Percentiles rank a stretch among this genome's conserved stretches.
Conservation (phyloP, 2,797 vertebrate species). For the Lutjanus argentimaculatus region DNA sequence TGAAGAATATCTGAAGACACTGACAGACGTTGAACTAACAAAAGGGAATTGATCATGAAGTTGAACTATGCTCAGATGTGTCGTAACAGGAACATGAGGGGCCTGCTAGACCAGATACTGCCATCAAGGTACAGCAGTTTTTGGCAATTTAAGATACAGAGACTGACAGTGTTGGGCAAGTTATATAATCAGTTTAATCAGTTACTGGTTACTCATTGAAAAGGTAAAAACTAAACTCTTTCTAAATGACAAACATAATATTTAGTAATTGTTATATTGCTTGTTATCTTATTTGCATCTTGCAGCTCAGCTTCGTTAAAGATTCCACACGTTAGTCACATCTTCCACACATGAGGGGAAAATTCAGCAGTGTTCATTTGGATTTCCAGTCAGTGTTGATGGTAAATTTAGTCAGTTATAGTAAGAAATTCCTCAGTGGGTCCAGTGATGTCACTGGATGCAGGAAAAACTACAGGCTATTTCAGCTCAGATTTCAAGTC, state of each 20-base stretch:
- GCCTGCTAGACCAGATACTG: background rate
- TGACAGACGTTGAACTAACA: background rate
- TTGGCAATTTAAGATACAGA: background rate
- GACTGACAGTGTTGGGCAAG: background rate
- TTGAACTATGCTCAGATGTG: background rate
- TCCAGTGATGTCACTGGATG: too few relatives aligned
- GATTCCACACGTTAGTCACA: background rate
- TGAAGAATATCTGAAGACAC: background rate
- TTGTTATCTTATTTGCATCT: background rate
- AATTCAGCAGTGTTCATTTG: too few relatives aligned
- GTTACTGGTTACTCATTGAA: background rate
- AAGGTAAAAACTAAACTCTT: background rate
- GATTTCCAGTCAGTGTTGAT: too few relatives aligned
- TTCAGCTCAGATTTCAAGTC: too few relatives aligned
- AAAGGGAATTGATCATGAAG: background rate
- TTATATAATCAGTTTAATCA: background rate
- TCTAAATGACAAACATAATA: background rate
- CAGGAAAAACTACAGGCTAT: too few relatives aligned
- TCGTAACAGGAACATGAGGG: background rate
- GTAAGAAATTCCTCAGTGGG: too few relatives aligned
- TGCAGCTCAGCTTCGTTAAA: background rate
- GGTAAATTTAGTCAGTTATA: too few relatives aligned
- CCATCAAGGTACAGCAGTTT: background rate
- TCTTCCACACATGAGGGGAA: background rate
- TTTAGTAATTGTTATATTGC: too few relatives aligned